Evolutionary conservation across 2,797 vertebrate species (phyloP), one percentile per base, ranked within the genome.

Genomic region (Argyrosomus regius): DNA sequence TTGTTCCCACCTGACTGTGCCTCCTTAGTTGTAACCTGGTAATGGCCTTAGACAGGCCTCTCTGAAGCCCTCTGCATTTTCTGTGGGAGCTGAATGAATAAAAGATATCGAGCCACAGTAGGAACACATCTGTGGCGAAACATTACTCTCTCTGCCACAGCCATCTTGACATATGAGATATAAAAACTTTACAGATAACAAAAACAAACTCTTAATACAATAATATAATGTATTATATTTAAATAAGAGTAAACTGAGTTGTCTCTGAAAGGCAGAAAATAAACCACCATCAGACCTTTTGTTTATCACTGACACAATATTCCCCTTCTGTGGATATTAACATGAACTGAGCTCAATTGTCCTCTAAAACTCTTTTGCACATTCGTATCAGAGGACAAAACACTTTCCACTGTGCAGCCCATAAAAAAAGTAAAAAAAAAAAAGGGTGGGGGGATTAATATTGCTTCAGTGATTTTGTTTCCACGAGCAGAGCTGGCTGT

Each of bases 11-110:
- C 62, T 14, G 52, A 61, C 53, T 16, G 26, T 16, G 63, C 72
- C 57, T 78, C 46, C 67, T 54, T 49, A 54, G 57, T 56, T 57
- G 8, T 49, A 69, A 82, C 53, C 60, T 31, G 59, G 65, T 54
- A 18, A 50, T 43, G 45, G 62, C 35, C 69, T 68, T 16, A 58
- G 54, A 70, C 81, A 46, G 64, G 41, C 67, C 70, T 69, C 49
- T 53, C 52, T 72, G 31, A 35, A 57, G 71, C 60, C 49, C 16
- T 35, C 35, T 17, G 60, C 62, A 11, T 65, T 77, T 82, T 75
- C 79, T 43, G 18, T 72, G 72, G 78, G 43, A 85, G 81, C 48
- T 1, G 26, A 52, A 92, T 92, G 83, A 94, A 94, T 92, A 91
- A 91, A 91, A 93, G 80, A 91, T 89, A 84, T 54, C 49, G 77